phyloP scores from a whole-genome alignment of 1,140 invertebrate genomes.

The Leptinotarsa texana region DNA sequence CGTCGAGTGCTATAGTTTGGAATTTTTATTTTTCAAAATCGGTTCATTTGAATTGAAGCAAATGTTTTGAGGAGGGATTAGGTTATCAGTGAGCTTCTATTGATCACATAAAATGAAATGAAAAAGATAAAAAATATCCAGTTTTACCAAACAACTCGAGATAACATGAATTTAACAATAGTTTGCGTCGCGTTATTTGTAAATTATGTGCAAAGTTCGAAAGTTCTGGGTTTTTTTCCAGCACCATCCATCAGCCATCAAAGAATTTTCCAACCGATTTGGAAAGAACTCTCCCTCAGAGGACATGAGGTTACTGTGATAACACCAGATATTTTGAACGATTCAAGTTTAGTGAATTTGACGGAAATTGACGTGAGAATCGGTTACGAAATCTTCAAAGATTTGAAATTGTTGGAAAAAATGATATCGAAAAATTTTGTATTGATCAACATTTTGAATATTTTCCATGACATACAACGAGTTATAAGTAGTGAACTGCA shows the following conservation, averaged over 20 bases:
- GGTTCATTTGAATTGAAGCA: no score
- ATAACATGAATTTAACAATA: no score
- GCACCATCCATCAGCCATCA: slow-evolving; percentile 59
- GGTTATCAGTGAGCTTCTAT: no score
- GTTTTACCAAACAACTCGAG: no score
- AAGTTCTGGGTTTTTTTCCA: slow-evolving; percentile 60
- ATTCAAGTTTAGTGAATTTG: slow-evolving; percentile 38
- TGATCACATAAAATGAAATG: no score
- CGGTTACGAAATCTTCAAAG: neutral
- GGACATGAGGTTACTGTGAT: slow-evolving; percentile 44
- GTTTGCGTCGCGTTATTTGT: no score
- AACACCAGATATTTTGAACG: slow-evolving; percentile 40
- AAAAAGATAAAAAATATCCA: no score
- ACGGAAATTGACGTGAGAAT: slow-evolving; percentile 38
- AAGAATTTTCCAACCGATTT: slow-evolving; percentile 53
- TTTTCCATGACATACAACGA: neutral
- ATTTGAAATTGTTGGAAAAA: neutral
- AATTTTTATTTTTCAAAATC: no score
- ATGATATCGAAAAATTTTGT: neutral
- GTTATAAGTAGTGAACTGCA: neutral
- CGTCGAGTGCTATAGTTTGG: no score
- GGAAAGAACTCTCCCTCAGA: slow-evolving; percentile 44
- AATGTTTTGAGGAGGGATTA: no score
- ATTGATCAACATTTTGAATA: neutral
- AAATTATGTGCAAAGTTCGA: slow-evolving; percentile 35